Evolutionary conservation across 2,113 vertebrate genomes (phyloP).

Genomic region (Barnardius zonarius): DNA sequence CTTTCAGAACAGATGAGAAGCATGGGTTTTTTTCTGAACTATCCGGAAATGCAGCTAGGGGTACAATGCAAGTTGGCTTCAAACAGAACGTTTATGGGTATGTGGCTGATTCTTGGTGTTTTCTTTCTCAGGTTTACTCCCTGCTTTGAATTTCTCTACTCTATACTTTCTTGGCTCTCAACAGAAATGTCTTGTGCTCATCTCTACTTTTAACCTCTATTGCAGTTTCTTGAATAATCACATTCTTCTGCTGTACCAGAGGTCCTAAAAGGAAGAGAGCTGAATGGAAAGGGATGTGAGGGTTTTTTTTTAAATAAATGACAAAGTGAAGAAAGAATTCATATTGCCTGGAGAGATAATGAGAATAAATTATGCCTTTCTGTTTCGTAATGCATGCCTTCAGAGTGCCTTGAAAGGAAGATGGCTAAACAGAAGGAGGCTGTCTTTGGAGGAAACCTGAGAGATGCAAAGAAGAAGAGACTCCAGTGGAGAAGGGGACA

Average conservation of each 20-base stretch:
- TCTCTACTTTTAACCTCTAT: background rate
- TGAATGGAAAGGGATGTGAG: background rate
- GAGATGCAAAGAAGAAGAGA: background rate
- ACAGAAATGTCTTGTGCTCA: background rate
- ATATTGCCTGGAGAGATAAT: background rate
- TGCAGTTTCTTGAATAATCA: background rate
- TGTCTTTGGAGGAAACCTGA: background rate
- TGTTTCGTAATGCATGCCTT: background rate
- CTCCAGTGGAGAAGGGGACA: background rate
- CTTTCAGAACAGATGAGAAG: background rate
- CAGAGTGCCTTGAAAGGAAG: background rate
- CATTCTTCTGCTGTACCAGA: background rate
- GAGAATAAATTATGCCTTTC: background rate
- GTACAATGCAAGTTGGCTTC: background rate
- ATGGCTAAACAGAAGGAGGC: background rate
- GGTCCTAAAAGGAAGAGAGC: background rate
- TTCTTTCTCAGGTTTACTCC: background rate
- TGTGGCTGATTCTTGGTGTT: background rate
- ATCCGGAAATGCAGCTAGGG: background rate
- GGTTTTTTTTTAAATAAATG: background rate
- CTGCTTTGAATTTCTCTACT: background rate
- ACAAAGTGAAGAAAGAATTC: background rate
- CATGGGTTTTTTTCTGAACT: rapidly evolving
- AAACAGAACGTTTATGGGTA: background rate
- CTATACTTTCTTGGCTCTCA: background rate